Evolutionary conservation across 2,797 vertebrate species (phyloP).

Genomic region (Sebastes vulpes): DNA sequence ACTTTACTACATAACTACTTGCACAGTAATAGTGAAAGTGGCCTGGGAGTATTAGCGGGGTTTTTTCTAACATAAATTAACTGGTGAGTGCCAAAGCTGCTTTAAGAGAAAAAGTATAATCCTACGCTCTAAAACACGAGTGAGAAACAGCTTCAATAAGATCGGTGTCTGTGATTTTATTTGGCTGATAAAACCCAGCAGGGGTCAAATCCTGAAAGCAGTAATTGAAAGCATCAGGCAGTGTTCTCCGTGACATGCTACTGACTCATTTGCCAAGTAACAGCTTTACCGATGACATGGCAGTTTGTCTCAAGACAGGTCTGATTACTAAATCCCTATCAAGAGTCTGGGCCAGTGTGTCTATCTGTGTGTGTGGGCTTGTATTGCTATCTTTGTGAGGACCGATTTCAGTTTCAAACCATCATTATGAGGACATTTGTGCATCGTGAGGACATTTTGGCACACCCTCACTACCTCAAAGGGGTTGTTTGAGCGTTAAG

Average conservation of each 20-base stretch:
- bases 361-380: neutral
- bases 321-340: slow-evolving; percentile 28
- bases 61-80: slow-evolving; percentile 16
- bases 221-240: neutral
- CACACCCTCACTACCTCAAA: neutral
- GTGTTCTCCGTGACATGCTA: neutral
- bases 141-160: neutral
- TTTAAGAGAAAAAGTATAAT: slow-evolving; percentile 1
- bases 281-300: slow-evolving; percentile 30
- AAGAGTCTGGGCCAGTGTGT: neutral
- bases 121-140: neutral
- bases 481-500: neutral
- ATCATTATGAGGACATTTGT: neutral
- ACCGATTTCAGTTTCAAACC: neutral
- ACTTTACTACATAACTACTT: neutral
- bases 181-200: neutral
- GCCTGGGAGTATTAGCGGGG: neutral
- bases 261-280: slow-evolving; percentile 10
- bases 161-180: neutral
- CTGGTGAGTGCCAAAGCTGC: slow-evolving; percentile 2
- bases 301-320: slow-evolving; percentile 32
- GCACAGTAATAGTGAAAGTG: neutral
- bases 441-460: neutral
- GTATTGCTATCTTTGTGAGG: neutral
- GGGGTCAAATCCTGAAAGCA: neutral